Conservation (phyloP, 2,797 vertebrate genomes). For the Gymnodraco acuticeps region DNA sequence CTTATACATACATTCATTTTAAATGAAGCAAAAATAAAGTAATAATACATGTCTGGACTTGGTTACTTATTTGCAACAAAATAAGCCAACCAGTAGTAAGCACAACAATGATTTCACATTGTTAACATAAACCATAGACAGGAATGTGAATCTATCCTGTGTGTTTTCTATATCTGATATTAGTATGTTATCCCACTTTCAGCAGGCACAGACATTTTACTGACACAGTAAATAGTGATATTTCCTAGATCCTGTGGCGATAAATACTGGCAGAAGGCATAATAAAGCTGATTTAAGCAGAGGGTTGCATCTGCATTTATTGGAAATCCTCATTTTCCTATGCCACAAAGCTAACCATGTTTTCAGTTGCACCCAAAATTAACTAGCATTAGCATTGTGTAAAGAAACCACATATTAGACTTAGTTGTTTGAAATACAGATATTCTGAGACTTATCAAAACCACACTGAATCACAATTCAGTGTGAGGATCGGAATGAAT, state of each 20-base stretch:
- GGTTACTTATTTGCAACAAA: constrained; percentile 2
- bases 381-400: not conserved
- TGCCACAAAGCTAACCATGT: not conserved
- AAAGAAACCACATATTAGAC: not conserved
- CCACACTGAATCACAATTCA: not conserved
- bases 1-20: constrained; percentile 1
- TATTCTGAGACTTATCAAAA: not conserved
- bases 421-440: not conserved
- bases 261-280: not conserved
- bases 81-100: not conserved
- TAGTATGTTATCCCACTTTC: not conserved
- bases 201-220: not conserved
- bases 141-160: constrained; percentile 1
- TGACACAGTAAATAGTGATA: not conserved
- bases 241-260: not conserved
- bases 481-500: not conserved
- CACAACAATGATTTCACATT: constrained; percentile 13
- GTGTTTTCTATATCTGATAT: not conserved
- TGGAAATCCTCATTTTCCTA: not conserved
- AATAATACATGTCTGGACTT: constrained; percentile 10
- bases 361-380: not conserved
- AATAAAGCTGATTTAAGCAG: not conserved
- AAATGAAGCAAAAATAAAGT: not conserved
- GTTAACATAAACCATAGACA: constrained; percentile 36
- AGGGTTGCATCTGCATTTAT: not conserved